Evolutionary conservation across 2,888 invertebrate species (phyloP), one percentile per base, ranked within the genome.

Genomic region (Apotomis betuletana): DNA sequence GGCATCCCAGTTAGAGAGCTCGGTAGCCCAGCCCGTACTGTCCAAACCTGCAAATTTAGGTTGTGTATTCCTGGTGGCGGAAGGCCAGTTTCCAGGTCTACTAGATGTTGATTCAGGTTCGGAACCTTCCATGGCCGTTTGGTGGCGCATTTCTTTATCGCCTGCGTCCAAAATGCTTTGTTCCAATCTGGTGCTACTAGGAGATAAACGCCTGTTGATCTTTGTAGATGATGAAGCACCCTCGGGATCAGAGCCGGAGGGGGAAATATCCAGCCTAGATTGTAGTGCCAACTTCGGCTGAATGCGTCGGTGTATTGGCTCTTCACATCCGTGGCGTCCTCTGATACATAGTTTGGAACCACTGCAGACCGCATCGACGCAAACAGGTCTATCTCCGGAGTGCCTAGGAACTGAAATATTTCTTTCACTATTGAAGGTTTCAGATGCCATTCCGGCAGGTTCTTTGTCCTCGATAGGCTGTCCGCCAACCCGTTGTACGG

Each of bases 171-270:
- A 58, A 76, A 80, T 0, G 65, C 75, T 54, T 63, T 58, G 8
- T 76, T 41, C 79, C 78, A 78, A 1, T 63, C 13, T 0, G 78
- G 78, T 0, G 67, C 76, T 12, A 79, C 69, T 5, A 80, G 5
- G 5, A 77, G 60, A 59, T 75, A 78, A 6, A 12, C 52, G 3
- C 79, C 77, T n/a, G 27, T 70, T 1, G 77, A 70, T n/a, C 36
- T 13, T 15, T 77, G 70, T 6, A 79, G 70, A 51, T 80, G 79
- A 6, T 41, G 67, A 27, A 27, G 27, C 3, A 78, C 77, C 10
- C 75, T 58, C 5, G 78, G 79, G 5, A 81, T 77, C 38, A 79
- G 64, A 8, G 67, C 63, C 5, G 79, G 79, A 3, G 79, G 79
- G 5, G 78, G 78, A 61, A 80, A 79, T 4, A 78, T 54, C 77